phyloP scores from a whole-genome alignment of 1,140 invertebrate species.

The Nasonia longicornis region DNA sequence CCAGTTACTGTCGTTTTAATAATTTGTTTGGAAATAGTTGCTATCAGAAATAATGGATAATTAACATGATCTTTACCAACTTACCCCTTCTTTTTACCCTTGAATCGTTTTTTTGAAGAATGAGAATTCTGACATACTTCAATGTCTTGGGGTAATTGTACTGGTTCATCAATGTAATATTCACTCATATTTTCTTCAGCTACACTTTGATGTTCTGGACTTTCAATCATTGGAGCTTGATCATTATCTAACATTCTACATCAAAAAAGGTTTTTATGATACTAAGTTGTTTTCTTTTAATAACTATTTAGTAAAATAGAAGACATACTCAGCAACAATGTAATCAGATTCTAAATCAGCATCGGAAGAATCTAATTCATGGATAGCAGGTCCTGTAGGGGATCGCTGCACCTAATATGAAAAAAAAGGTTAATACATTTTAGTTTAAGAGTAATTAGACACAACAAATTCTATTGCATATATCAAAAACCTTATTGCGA shows the following conservation, averaged over 20 bases:
- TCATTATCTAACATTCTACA: constrained; percentile 62
- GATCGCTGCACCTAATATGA: constrained; percentile 57
- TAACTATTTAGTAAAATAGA: constrained; percentile 21
- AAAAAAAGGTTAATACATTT: constrained; percentile 23
- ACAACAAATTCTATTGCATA: neutral
- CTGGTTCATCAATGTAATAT: constrained; percentile 50
- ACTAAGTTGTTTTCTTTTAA: neutral
- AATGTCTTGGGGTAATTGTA: constrained; percentile 49
- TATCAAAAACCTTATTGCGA: constrained; percentile 35
- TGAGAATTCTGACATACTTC: constrained; percentile 47
- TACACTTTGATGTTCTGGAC: constrained; percentile 56
- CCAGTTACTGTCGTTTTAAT: neutral
- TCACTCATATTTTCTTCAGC: constrained; percentile 55
- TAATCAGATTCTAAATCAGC: constrained; percentile 62
- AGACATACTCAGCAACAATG: constrained; percentile 61
- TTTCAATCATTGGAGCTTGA: constrained; percentile 57
- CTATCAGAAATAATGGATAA: constrained; percentile 2
- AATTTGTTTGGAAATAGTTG: constrained; percentile 9
- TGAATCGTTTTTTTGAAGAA: constrained; percentile 53
- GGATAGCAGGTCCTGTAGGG: constrained; percentile 64
- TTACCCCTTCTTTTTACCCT: constrained; percentile 63
- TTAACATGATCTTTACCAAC: constrained; percentile 26
- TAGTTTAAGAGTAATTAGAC: constrained; percentile 14
- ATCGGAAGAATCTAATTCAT: constrained; percentile 64
- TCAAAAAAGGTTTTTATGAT: constrained; percentile 33